Conservation (phyloP, 1,140 invertebrate species). For the Acromyrmex heyeri region DNA sequence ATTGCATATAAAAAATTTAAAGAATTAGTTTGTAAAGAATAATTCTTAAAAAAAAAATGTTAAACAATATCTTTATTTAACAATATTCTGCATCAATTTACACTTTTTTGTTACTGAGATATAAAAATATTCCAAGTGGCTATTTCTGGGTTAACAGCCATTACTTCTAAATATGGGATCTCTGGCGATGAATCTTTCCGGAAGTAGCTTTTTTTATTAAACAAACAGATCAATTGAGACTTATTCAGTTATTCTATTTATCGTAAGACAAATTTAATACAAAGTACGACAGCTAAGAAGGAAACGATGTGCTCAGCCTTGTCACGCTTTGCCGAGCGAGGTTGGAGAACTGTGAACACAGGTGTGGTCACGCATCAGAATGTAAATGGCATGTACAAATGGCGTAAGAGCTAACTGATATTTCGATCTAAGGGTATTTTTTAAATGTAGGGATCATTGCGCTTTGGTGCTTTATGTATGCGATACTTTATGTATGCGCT, state of each 20-base stretch:
- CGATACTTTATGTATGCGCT: neutral
- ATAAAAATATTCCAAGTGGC: too few species aligned
- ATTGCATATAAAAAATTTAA: too few species aligned
- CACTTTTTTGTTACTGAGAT: too few species aligned
- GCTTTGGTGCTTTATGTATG: neutral
- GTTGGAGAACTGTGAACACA: constrained; percentile 53
- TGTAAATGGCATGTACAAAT: constrained; percentile 24
- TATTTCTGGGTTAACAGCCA: neutral
- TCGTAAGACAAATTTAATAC: constrained; percentile 1
- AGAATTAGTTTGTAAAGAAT: too few species aligned
- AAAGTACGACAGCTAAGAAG: constrained; percentile 1
- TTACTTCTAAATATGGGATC: constrained; percentile 2
- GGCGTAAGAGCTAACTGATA: constrained; percentile 21
- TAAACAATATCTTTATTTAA: too few species aligned
- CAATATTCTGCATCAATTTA: too few species aligned
- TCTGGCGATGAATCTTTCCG: neutral
- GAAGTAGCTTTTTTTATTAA: neutral
- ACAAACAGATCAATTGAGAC: neutral
- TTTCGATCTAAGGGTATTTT: constrained; percentile 32
- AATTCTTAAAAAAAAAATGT: too few species aligned
- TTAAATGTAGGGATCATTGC: neutral
- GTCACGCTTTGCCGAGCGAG: neutral
- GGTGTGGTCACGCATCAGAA: constrained; percentile 53
- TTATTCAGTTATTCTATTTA: neutral
- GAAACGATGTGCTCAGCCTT: constrained; percentile 25